phyloP scores from a whole-genome alignment of 2,113 vertebrate species.

The Phalacrocorax pelagicus region DNA sequence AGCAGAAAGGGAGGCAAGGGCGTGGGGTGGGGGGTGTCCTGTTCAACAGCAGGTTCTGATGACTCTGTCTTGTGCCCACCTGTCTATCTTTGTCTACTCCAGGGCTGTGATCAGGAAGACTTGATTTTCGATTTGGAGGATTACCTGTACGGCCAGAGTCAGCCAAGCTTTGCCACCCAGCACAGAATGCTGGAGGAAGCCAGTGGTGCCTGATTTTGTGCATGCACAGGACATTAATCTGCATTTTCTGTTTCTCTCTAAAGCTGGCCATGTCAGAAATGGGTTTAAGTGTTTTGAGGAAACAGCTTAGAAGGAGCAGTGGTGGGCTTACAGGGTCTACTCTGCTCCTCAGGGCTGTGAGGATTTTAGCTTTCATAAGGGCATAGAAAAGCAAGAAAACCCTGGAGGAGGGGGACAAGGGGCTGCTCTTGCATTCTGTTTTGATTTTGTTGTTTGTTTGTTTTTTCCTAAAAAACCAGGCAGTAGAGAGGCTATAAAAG shows the following conservation, averaged over 20 bases:
- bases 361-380: neutral
- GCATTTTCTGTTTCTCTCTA: neutral
- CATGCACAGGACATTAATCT: neutral
- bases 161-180: neutral
- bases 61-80: neutral
- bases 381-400: neutral
- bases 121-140: neutral
- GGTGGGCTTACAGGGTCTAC: neutral
- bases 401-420: neutral
- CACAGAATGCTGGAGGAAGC: neutral
- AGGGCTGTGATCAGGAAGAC: accelerated
- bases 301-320: neutral
- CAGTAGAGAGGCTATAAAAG: neutral
- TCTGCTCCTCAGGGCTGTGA: neutral
- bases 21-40: neutral
- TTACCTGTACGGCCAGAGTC: neutral
- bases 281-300: neutral
- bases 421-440: neutral
- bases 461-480: too few species aligned
- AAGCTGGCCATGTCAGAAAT: neutral
- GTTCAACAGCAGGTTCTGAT: neutral
- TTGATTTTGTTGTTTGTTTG: too few species aligned
- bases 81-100: neutral
- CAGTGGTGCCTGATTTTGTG: neutral
- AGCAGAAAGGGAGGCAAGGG: neutral